Conservation (phyloP, 2,113 vertebrate species). For the Panthera leo region DNA sequence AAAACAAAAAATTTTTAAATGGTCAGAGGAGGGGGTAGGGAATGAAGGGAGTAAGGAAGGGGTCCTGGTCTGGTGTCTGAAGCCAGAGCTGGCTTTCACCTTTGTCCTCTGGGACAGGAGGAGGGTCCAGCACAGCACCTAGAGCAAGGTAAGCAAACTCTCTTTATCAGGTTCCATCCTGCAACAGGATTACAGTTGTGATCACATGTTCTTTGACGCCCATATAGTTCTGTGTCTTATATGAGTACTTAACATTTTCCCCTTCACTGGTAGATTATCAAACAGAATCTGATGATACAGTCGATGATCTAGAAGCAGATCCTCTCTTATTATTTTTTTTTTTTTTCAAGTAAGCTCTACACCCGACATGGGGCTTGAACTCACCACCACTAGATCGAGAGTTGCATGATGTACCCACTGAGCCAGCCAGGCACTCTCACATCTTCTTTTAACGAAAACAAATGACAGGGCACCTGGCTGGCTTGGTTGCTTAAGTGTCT, state of each 20-base stretch:
- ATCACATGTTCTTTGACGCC: background rate
- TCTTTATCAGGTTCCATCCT: background rate
- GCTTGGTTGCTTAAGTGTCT: no score
- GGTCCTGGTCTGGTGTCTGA: background rate
- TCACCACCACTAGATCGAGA: background rate
- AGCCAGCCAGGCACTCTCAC: background rate
- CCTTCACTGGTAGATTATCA: background rate
- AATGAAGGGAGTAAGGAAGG: no score
- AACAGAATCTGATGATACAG: background rate
- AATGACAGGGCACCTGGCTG: no score
- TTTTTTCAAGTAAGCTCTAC: background rate
- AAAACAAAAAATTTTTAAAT: no score
- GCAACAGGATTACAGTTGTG: background rate
- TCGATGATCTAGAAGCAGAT: background rate
- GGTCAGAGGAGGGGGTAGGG: no score
- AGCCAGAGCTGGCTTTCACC: background rate
- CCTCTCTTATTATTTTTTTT: background rate
- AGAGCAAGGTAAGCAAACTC: background rate
- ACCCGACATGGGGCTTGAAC: background rate
- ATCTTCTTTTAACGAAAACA: background rate
- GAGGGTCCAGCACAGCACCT: background rate
- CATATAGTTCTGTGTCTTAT: background rate
- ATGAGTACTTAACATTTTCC: background rate
- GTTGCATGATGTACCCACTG: background rate
- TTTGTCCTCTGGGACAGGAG: background rate